Conservation (phyloP, 2,888 invertebrate species). For the Amphipyra tragopoginis region DNA sequence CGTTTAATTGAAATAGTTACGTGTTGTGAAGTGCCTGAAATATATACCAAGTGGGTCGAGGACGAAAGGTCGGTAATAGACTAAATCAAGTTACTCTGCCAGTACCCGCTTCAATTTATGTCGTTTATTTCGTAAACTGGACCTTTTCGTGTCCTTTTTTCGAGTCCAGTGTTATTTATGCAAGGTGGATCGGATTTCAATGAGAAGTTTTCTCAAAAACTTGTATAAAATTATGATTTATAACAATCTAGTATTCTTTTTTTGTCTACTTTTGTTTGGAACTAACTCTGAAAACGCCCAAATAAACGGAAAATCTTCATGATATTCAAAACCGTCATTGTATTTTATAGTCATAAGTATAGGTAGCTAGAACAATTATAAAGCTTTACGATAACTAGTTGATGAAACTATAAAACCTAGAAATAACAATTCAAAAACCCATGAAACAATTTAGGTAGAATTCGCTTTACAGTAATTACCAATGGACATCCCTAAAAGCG, state of each 20-base stretch:
- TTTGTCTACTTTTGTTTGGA: no score
- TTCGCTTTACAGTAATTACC: constrained; percentile 49
- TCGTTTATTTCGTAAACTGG: constrained; percentile 54
- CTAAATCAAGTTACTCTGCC: constrained; percentile 65
- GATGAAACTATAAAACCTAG: constrained; percentile 7
- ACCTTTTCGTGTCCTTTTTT: constrained; percentile 52
- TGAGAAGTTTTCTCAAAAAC: constrained; percentile 24
- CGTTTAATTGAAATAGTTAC: constrained; percentile 41
- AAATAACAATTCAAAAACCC: constrained; percentile 11
- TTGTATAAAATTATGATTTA: constrained; percentile 7
- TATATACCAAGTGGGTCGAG: constrained; percentile 60
- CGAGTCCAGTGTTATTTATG: constrained; percentile 43
- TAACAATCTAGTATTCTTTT: not conserved
- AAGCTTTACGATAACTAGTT: not conserved
- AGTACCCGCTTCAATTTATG: constrained; percentile 56
- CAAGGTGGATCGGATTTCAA: constrained; percentile 43
- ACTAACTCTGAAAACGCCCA: no score
- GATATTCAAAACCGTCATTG: no score
- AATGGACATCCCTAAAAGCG: constrained; percentile 35
- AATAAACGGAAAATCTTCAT: no score
- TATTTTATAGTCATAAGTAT: no score
- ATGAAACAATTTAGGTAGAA: constrained; percentile 23
- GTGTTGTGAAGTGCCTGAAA: constrained; percentile 61
- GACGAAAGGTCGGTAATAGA: constrained; percentile 64
- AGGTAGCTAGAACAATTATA: no score